Conservation (phyloP, 2,113 vertebrate species). For the Mionectes macconnelli region DNA sequence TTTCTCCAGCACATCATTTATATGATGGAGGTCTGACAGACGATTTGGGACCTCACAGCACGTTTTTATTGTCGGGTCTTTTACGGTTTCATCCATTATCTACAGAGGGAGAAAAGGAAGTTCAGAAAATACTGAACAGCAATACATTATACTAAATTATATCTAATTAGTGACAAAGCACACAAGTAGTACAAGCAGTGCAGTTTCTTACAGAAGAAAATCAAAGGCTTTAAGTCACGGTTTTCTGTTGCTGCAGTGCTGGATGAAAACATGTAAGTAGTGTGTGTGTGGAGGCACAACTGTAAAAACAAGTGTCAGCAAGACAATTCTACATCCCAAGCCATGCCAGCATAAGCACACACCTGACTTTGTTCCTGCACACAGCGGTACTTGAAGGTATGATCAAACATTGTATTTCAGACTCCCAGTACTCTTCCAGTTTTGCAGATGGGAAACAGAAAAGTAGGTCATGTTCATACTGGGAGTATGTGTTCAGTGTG, state of each 20-base stretch:
- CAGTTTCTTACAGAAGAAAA: background rate
- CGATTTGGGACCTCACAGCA: slow-evolving; percentile 86
- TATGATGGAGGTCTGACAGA: slow-evolving; percentile 79
- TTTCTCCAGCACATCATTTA: slow-evolving; percentile 86
- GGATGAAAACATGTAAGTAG: background rate
- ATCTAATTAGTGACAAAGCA: background rate
- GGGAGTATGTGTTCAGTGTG: background rate
- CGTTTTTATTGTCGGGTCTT: slow-evolving; percentile 82
- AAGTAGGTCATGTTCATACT: background rate
- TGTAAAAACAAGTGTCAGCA: background rate
- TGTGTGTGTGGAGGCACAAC: background rate
- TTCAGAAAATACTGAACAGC: background rate
- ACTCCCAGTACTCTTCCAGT: background rate
- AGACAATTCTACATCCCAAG: background rate
- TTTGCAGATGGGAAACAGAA: background rate
- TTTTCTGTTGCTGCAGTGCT: background rate
- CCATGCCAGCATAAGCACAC: background rate
- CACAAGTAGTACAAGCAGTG: background rate
- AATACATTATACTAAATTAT: background rate
- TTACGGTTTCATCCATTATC: slow-evolving; percentile 89
- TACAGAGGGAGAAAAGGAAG: slow-evolving; percentile 4
- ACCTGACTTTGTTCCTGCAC: background rate
- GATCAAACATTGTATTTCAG: background rate
- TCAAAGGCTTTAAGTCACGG: background rate
- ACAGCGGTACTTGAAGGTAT: background rate